A percentile compares a stretch with the other conserved stretches of the same genome.
Conservation (phyloP, 2,113 vertebrate species). For the Gracilinanus agilis region DNA sequence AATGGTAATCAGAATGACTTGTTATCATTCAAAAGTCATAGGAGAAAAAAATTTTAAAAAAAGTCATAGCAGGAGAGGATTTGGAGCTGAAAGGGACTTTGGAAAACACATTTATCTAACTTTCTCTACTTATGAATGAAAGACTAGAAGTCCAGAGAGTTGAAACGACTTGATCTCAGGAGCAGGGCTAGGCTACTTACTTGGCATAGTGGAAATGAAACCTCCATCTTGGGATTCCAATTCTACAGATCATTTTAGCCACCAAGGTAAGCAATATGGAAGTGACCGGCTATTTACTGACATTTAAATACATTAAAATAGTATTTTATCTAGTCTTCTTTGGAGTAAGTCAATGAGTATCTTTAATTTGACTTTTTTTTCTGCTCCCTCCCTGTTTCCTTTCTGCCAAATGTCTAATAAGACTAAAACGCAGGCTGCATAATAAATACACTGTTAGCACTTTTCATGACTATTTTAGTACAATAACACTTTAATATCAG, state of each 20-base stretch:
- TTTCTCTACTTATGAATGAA: no score
- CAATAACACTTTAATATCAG: constrained; percentile 61
- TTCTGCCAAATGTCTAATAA: constrained; percentile 72
- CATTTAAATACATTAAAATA: constrained; percentile 60
- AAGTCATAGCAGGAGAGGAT: no score
- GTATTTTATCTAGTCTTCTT: constrained; percentile 52
- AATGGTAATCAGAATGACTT: constrained; percentile 83
- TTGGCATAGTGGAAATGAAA: neutral
- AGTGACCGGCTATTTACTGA: constrained; percentile 64
- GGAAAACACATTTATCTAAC: no score
- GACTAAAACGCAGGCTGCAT: constrained; percentile 61
- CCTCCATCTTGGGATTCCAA: neutral
- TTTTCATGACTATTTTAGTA: constrained; percentile 67
- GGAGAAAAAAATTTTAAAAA: no score
- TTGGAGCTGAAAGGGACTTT: no score
- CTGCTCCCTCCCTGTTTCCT: constrained; percentile 72
- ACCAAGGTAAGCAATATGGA: constrained; percentile 37
- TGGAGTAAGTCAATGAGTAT: constrained; percentile 65
- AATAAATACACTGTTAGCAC: constrained; percentile 69
- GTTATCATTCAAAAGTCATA: constrained; percentile 77
- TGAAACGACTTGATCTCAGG: no score
- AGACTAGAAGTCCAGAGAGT: no score
- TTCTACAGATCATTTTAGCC: neutral
- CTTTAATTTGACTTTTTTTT: constrained; percentile 64
- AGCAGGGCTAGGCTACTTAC: no score